phyloP scores from a whole-genome alignment of 2,888 invertebrate genomes.

The Empis livida region DNA sequence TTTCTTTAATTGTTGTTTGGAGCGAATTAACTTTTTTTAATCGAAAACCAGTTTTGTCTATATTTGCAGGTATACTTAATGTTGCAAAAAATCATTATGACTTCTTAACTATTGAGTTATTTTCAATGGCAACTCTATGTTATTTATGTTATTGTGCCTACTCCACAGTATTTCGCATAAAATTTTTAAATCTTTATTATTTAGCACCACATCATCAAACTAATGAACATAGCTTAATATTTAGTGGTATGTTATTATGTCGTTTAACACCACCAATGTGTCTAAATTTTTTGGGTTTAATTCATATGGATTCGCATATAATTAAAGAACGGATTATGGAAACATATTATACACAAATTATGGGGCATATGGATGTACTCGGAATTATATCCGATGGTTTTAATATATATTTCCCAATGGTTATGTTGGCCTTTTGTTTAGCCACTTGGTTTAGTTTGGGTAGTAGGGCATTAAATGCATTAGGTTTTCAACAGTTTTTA shows the following conservation, averaged over 20 bases:
- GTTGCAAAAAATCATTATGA: slow-evolving; percentile 69
- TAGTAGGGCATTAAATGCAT: slow-evolving; percentile 71
- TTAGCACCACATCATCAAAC: slow-evolving; percentile 96
- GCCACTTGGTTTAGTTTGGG: slow-evolving; percentile 93
- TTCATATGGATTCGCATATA: slow-evolving; percentile 96
- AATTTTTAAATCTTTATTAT: slow-evolving; percentile 92
- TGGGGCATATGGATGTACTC: slow-evolving; percentile 99
- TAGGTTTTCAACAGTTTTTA: slow-evolving; percentile 96
- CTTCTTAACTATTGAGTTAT: slow-evolving; percentile 88
- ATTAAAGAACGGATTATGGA: slow-evolving; percentile 67
- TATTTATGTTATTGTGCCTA: slow-evolving; percentile 97
- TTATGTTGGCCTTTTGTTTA: slow-evolving; percentile 81
- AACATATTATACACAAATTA: slow-evolving; percentile 93
- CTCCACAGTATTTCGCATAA: slow-evolving; percentile 92
- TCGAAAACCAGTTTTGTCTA: slow-evolving; percentile 78
- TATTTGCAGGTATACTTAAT: slow-evolving; percentile 90
- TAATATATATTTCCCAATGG: slow-evolving; percentile 98
- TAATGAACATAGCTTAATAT: slow-evolving; percentile 92
- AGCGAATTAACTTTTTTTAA: slow-evolving; percentile 98
- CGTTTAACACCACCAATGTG: slow-evolving; percentile 96
- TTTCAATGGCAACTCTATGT: slow-evolving; percentile 81
- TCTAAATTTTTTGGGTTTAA: slow-evolving; percentile 91
- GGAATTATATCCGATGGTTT: slow-evolving; percentile 94
- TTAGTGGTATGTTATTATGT: slow-evolving; percentile 71
- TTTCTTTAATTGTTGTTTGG: slow-evolving; percentile 94